Percentiles rank a stretch among this genome's conserved stretches.
Conservation (phyloP, 2,113 vertebrate genomes). For the Pangasianodon gigas region DNA sequence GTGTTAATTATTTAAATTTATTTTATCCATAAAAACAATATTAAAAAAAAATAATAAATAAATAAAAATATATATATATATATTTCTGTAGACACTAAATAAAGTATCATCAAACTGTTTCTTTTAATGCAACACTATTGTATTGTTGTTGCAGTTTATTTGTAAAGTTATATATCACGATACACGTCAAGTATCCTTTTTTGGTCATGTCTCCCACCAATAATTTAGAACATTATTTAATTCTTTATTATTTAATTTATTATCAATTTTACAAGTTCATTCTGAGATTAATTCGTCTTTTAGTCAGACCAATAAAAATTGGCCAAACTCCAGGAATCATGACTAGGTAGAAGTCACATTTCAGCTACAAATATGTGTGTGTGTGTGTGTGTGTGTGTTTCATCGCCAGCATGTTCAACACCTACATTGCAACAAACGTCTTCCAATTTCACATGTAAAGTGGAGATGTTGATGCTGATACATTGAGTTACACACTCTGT, state of each 20-base stretch:
- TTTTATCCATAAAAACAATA: not conserved
- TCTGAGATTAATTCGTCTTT: not conserved
- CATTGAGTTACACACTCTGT: not conserved
- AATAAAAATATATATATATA: not conserved
- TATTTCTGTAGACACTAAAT: not conserved
- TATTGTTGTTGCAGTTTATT: not conserved
- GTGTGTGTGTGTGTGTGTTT: not conserved
- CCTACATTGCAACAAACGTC: not conserved
- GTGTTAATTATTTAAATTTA: not conserved
- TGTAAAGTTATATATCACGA: not conserved
- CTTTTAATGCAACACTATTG: not conserved
- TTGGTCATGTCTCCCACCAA: no score
- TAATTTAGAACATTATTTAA: not conserved
- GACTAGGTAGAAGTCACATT: not conserved
- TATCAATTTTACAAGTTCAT: not conserved
- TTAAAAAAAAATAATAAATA: no score
- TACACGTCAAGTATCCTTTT: not conserved
- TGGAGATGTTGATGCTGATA: not conserved
- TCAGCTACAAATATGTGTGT: not conserved
- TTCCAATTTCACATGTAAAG: not conserved
- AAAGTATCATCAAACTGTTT: not conserved
- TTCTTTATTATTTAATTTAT: not conserved
- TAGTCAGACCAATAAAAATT: not conserved
- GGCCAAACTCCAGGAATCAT: not conserved
- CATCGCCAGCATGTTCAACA: not conserved